Percentiles rank a stretch among this genome's conserved stretches.
Evolutionary conservation across 2,888 invertebrate genomes (phyloP).

Genomic region (Eilema caniola): DNA sequence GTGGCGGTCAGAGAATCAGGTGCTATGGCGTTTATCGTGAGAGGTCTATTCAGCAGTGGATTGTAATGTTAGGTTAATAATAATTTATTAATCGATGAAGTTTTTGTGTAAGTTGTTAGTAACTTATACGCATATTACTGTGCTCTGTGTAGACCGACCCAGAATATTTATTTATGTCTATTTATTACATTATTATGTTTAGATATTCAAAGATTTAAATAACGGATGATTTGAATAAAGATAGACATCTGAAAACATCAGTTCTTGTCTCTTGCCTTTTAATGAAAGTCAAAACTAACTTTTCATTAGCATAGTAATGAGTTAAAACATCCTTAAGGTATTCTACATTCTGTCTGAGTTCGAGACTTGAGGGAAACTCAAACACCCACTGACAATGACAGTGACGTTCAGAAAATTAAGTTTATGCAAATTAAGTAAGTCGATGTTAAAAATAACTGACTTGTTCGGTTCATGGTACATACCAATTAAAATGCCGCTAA

Average conservation of each 20-base stretch:
- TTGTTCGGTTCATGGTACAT: conserved; percentile 23
- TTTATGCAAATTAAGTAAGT: conserved; percentile 37
- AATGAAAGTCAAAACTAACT: conserved; percentile 2
- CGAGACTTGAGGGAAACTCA: conserved; percentile 29
- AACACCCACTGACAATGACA: conserved; percentile 23
- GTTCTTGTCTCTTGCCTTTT: conserved; percentile 7
- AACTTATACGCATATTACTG: too few relatives aligned
- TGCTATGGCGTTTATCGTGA: neutral
- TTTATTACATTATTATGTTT: too few relatives aligned
- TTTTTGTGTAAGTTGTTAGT: neutral
- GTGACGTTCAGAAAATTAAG: conserved; percentile 33
- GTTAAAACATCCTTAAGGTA: conserved; percentile 1
- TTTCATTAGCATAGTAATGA: conserved; percentile 13
- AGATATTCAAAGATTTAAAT: too few relatives aligned
- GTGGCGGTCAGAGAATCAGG: too few relatives aligned
- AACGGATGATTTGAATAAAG: neutral
- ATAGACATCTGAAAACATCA: neutral
- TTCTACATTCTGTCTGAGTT: conserved; percentile 27
- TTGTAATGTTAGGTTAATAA: neutral
- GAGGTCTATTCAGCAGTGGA: neutral
- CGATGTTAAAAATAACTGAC: neutral
- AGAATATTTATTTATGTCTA: too few relatives aligned
- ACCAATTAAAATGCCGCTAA: conserved; percentile 65
- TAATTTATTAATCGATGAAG: neutral
- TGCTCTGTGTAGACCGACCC: neutral